Evolutionary conservation across 2,888 invertebrate genomes (phyloP).

Genomic region (Drosophila prolongata): DNA sequence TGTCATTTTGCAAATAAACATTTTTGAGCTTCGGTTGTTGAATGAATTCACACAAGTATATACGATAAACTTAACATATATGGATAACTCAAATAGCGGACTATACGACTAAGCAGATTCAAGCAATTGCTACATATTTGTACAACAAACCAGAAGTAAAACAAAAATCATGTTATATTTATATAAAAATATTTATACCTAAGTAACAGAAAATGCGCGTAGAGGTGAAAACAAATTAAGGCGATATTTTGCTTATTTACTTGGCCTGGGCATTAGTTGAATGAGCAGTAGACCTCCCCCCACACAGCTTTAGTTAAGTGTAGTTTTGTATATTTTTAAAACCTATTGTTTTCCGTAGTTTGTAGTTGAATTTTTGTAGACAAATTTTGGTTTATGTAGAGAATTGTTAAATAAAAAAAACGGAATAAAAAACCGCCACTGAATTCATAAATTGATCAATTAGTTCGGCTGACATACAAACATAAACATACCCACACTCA

Average conservation of each 20-base stretch:
- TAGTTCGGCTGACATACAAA: conserved; percentile 22
- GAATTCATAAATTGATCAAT: conserved; percentile 9
- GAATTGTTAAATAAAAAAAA: conserved; percentile 47
- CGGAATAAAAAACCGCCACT: conserved; percentile 18
- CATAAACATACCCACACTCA: conserved; percentile 4
- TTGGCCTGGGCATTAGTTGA: conserved; percentile 33
- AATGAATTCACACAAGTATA: conserved; percentile 56
- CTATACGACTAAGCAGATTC: conserved; percentile 44
- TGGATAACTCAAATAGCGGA: conserved; percentile 35
- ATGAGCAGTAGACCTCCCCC: conserved; percentile 16
- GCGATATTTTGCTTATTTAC: conserved; percentile 44
- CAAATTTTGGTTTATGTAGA: conserved; percentile 43
- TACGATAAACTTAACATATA: conserved; percentile 32
- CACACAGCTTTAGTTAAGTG: conserved; percentile 32
- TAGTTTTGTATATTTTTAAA: conserved; percentile 45
- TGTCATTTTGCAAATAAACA: conserved; percentile 52
- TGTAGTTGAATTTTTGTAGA: conserved; percentile 52
- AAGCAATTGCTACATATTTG: conserved; percentile 71
- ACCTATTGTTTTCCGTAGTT: conserved; percentile 55
- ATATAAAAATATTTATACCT: conserved; percentile 58
- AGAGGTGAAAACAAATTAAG: conserved; percentile 64
- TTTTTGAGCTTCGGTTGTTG: conserved; percentile 81
- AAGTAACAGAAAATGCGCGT: conserved; percentile 57
- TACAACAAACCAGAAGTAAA: conserved; percentile 38
- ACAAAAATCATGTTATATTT: conserved; percentile 67